Percentiles rank a stretch among this genome's conserved stretches.
These are phyloP conservation scores for Aporophyla nigra DNA, from an alignment of 2,888 invertebrate genomes.

Conservation along the genomic window DNA sequence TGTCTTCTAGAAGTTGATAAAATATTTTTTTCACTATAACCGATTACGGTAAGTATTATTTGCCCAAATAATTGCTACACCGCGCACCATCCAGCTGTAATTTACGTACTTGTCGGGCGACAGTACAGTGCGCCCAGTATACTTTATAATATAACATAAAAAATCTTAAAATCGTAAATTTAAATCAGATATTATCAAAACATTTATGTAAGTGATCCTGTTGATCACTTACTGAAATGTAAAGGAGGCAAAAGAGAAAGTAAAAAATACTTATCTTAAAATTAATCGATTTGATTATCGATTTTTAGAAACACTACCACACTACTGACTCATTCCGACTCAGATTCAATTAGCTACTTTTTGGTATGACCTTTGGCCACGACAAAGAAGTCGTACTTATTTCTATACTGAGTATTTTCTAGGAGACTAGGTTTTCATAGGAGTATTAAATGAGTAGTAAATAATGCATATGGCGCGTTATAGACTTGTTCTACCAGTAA, in stretches of 20 bases:
- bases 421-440: constrained; percentile 7
- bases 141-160: neutral
- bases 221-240: no score
- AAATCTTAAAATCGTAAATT: no score
- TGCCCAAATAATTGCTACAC: neutral
- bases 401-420: neutral
- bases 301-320: constrained; percentile 29
- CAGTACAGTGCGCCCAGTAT: constrained; percentile 26
- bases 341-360: constrained; percentile 45
- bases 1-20: neutral
- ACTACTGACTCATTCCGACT: constrained; percentile 40
- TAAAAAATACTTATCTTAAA: no score
- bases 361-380: constrained; percentile 55
- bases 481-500: no score
- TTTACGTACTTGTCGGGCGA: neutral
- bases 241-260: neutral
- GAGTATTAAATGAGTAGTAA: neutral
- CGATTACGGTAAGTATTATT: neutral
- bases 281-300: constrained; percentile 36
- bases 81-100: neutral
- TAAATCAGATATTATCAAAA: neutral
- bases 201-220: neutral
- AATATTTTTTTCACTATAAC: neutral
- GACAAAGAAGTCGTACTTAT: constrained; percentile 29
- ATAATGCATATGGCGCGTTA: neutral